phyloP scores from a whole-genome alignment of 2,113 vertebrate species.

The Hyperoodon ampullatus region DNA sequence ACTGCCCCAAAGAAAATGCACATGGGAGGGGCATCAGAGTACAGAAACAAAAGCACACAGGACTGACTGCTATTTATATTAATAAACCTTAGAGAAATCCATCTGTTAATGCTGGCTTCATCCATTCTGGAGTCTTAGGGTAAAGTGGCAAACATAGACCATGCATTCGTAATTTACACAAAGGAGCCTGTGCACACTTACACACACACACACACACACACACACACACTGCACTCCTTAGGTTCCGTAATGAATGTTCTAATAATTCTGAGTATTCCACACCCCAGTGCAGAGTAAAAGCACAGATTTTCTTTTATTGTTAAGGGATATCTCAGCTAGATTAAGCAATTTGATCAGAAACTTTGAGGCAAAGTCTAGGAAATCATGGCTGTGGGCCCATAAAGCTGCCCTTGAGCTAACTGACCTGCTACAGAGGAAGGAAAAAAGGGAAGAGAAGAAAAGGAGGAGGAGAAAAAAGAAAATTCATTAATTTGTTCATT shows the following conservation, averaged over 20 bases:
- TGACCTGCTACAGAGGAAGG: not conserved
- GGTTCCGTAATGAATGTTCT: not conserved
- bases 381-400: not conserved
- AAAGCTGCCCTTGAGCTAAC: not conserved
- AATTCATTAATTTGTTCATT: not conserved
- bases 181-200: not conserved
- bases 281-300: not conserved
- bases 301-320: not conserved
- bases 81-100: not conserved
- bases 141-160: not conserved
- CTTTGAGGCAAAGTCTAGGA: not conserved
- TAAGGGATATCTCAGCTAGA: not conserved
- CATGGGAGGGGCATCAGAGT: accelerated
- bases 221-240: not conserved
- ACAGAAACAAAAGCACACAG: not conserved
- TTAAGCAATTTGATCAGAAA: not conserved
- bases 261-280: not conserved
- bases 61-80: not conserved
- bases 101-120: not conserved
- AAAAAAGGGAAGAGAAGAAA: not conserved
- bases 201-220: not conserved
- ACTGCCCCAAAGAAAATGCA: not conserved
- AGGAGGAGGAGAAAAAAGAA: not conserved
- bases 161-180: not conserved
- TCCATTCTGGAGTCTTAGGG: not conserved